Conservation (phyloP, 2,797 vertebrate genomes). For the Buphagus erythrorhynchus region DNA sequence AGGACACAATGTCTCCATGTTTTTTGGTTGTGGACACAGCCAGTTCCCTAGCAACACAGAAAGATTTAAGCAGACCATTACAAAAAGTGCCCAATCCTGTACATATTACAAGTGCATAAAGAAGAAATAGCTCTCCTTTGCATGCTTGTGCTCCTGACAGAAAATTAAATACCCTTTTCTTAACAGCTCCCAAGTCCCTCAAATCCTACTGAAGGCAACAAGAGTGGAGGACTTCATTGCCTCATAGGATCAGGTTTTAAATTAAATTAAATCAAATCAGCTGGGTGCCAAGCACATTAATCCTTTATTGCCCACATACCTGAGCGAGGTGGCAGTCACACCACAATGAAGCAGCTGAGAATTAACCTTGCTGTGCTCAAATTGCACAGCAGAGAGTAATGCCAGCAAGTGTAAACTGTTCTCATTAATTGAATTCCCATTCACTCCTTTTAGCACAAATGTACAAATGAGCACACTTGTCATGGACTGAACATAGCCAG, state of each 20-base stretch:
- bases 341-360: background rate
- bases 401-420: background rate
- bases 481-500: rapidly evolving
- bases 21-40: background rate
- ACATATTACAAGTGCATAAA: background rate
- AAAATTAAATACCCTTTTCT: background rate
- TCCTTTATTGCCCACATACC: background rate
- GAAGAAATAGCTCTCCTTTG: background rate
- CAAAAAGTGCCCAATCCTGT: constrained; percentile 17
- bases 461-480: background rate
- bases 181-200: background rate
- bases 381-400: background rate
- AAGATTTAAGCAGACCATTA: constrained; percentile 1
- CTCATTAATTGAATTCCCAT: background rate
- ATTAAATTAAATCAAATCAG: background rate
- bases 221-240: background rate
- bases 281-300: background rate
- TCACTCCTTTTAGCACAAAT: background rate
- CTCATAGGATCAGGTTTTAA: background rate
- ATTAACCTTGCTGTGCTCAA: background rate
- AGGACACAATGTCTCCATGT: background rate
- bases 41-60: constrained; percentile 22
- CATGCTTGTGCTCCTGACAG: rapidly evolving
- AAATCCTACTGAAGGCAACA: background rate
- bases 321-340: background rate